phyloP scores from a whole-genome alignment of 2,797 vertebrate genomes.

The Varecia variegata region DNA sequence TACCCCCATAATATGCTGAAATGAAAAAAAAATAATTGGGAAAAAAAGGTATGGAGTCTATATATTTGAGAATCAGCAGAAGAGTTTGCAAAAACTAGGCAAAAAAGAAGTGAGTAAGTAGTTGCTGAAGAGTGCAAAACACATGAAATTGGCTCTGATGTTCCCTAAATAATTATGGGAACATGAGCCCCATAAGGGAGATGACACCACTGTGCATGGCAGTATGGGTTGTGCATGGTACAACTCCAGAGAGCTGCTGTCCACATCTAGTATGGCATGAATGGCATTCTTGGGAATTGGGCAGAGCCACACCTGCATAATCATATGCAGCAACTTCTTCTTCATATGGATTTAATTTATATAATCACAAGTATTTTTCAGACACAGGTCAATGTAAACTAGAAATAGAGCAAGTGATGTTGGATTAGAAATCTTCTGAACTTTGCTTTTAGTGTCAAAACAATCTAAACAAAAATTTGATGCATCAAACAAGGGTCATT shows the following conservation, averaged over 20 bases:
- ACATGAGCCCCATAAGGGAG: neutral
- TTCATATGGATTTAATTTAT: neutral
- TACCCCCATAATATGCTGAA: too few relatives aligned
- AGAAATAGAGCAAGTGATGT: neutral
- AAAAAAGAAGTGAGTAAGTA: neutral
- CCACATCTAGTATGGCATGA: neutral
- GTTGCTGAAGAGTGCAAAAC: neutral
- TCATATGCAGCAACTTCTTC: neutral
- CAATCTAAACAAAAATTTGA: conserved; percentile 24
- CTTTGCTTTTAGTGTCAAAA: neutral
- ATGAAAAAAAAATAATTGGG: too few relatives aligned
- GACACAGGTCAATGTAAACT: neutral
- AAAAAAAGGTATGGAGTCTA: neutral
- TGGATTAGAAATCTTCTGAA: neutral
- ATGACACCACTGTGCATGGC: neutral
- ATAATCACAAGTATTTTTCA: conserved; percentile 20
- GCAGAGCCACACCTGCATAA: neutral
- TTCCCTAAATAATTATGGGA: neutral
- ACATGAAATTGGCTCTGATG: neutral
- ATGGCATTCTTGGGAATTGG: neutral
- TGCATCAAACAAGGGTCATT: neutral
- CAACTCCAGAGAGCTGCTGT: neutral
- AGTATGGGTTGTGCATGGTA: neutral
- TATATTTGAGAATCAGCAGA: neutral
- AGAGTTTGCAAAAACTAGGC: neutral